These are phyloP conservation scores for Lottia scabra DNA, from an alignment of 2,888 invertebrate genomes.

Conservation along the genomic window DNA sequence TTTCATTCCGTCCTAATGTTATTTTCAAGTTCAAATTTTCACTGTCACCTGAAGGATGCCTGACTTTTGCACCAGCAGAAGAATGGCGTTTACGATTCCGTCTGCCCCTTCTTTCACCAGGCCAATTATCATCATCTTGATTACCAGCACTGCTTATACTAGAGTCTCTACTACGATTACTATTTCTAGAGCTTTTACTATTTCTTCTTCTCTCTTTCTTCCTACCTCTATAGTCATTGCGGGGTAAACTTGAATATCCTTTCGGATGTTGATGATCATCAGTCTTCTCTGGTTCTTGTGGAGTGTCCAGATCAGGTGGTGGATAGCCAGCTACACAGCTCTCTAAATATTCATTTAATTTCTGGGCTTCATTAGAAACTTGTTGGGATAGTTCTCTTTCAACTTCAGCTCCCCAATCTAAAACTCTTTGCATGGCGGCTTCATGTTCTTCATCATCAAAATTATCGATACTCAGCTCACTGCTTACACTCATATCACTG, in stretches of 20 bases:
- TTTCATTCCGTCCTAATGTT: conserved; percentile 29
- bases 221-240: conserved; percentile 18
- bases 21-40: conserved; percentile 21
- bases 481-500: conserved; percentile 38
- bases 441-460: conserved; percentile 43
- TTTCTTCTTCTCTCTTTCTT: conserved; percentile 16
- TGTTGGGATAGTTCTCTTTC: conserved; percentile 52
- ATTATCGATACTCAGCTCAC: conserved; percentile 54
- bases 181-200: conserved; percentile 24
- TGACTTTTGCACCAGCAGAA: conserved; percentile 29
- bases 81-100: conserved; percentile 32
- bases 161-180: conserved; percentile 36
- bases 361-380: conserved; percentile 57
- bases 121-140: conserved; percentile 25
- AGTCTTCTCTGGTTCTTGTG: neutral
- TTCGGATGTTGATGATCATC: neutral
- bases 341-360: conserved; percentile 53
- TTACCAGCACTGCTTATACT: conserved; percentile 49
- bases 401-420: conserved; percentile 59
- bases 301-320: neutral
- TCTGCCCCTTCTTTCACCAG: conserved; percentile 22
- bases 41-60: conserved; percentile 12
- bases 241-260: neutral
- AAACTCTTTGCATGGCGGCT: conserved; percentile 38
- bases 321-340: conserved; percentile 22